phyloP scores from a whole-genome alignment of 2,888 invertebrate genomes.

The Lathronympha strigana region DNA sequence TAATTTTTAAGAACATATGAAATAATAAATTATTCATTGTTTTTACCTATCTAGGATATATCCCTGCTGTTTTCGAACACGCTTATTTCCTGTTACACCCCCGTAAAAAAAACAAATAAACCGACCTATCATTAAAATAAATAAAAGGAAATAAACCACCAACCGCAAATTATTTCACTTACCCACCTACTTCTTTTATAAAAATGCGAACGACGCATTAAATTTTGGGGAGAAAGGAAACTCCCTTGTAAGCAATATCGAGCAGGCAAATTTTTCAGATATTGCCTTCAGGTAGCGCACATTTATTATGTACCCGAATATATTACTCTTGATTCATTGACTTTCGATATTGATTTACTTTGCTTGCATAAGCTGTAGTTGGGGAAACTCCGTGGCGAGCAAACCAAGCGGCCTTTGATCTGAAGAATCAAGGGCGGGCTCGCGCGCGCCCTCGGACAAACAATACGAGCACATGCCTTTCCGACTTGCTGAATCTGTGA shows the following conservation, averaged over 20 bases:
- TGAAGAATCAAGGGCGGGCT: constrained; percentile 65
- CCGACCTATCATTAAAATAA: constrained; percentile 83
- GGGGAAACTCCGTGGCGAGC: constrained; percentile 63
- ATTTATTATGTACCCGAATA: constrained; percentile 85
- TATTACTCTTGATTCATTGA: constrained; percentile 85
- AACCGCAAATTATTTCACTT: constrained; percentile 83
- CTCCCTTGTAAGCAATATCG: constrained; percentile 84
- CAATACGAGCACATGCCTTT: constrained; percentile 44
- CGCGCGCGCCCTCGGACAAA: constrained; percentile 52
- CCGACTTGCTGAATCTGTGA: constrained; percentile 34
- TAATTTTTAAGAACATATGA: constrained; percentile 18
- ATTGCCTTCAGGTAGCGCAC: constrained; percentile 85
- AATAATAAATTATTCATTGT: neutral
- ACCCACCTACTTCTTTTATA: constrained; percentile 81
- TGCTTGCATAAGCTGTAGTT: constrained; percentile 82
- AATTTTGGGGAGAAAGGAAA: constrained; percentile 84
- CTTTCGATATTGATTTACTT: constrained; percentile 84
- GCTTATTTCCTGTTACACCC: constrained; percentile 68
- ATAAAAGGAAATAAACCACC: constrained; percentile 82
- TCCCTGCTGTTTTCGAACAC: constrained; percentile 67
- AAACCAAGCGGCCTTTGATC: constrained; percentile 64
- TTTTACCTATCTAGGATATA: constrained; percentile 64
- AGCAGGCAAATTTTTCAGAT: constrained; percentile 85
- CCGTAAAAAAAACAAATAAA: constrained; percentile 76
- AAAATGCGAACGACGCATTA: constrained; percentile 85